Evolutionary conservation across 2,113 vertebrate genomes (phyloP).

Genomic region (human (Homo sapiens)): GRCh38 chr1:112995501-112996000

Average conservation of each 20-base stretch:
- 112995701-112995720: not conserved
- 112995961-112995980: not conserved
- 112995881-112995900: too few relatives aligned
- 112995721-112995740: too few relatives aligned
- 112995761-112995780: too few relatives aligned
- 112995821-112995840: too few relatives aligned
- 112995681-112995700: constrained; percentile 5
- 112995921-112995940: not conserved
- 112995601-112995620: not conserved
- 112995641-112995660: not conserved
- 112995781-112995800: too few relatives aligned
- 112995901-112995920: too few relatives aligned
- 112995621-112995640: not conserved
- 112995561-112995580: not conserved
- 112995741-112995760: too few relatives aligned
- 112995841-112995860: too few relatives aligned
- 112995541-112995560: not conserved
- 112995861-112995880: too few relatives aligned
- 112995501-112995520: constrained; percentile 7
- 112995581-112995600: not conserved
- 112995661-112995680: not conserved
- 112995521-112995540: not conserved
- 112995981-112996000: not conserved
- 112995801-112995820: too few relatives aligned
- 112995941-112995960: not conserved